These are phyloP conservation scores for Cantharis rufa DNA, from an alignment of 2,888 invertebrate genomes.

Conservation along the genomic window DNA sequence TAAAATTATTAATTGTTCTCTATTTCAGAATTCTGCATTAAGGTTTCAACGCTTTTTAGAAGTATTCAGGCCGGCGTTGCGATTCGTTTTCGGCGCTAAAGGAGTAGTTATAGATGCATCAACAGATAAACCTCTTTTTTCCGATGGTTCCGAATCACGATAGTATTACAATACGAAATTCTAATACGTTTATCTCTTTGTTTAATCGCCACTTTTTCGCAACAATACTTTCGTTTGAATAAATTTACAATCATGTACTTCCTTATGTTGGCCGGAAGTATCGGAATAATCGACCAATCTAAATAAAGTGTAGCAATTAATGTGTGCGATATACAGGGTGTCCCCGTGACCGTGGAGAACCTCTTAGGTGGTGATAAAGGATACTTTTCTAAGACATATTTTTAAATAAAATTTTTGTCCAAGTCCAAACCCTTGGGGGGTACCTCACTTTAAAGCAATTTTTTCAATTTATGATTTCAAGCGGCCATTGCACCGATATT, in stretches of 20 bases:
- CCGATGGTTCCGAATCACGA: conserved; percentile 32
- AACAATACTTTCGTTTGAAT: background rate
- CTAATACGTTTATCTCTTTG: background rate
- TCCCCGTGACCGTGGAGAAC: too few relatives aligned
- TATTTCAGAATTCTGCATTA: conserved; percentile 75
- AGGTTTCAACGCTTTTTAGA: conserved; percentile 73
- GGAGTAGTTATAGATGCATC: conserved; percentile 67
- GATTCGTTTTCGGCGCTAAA: conserved; percentile 74
- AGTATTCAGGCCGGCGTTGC: conserved; percentile 75
- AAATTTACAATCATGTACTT: background rate
- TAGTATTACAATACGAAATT: background rate
- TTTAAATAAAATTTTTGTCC: too few relatives aligned
- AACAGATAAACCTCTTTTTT: conserved; percentile 56
- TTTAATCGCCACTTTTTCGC: background rate
- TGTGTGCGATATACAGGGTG: too few relatives aligned
- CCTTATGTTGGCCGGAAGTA: background rate
- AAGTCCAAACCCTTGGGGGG: too few relatives aligned
- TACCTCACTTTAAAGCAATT: too few relatives aligned
- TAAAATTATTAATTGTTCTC: conserved; percentile 4
- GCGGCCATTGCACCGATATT: too few relatives aligned
- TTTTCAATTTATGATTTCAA: too few relatives aligned
- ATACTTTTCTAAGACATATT: too few relatives aligned
- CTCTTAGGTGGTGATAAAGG: too few relatives aligned
- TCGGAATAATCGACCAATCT: background rate
- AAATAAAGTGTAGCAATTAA: background rate